Conservation (phyloP, 2,113 vertebrate species). For the Triplophysa dalaica region DNA sequence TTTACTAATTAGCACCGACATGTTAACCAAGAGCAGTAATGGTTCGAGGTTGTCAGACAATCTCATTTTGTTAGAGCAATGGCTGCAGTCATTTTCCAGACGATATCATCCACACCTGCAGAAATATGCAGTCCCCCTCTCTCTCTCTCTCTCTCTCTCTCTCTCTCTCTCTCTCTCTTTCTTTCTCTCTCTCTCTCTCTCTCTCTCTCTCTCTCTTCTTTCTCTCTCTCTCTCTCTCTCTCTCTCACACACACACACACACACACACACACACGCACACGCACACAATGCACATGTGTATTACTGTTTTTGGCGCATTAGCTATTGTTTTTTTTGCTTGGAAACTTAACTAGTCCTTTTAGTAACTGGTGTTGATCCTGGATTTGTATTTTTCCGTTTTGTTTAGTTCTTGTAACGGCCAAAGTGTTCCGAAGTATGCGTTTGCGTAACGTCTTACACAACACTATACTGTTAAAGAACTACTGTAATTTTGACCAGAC, state of each 20-base stretch:
- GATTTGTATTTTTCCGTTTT: too few relatives aligned
- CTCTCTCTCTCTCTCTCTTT: slow-evolving; percentile 13
- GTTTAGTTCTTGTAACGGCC: not conserved
- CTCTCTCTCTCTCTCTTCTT: too few relatives aligned
- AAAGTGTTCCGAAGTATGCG: not conserved
- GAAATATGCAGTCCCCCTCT: slow-evolving; percentile 15
- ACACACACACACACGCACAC: slow-evolving; percentile 20
- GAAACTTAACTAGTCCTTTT: too few relatives aligned
- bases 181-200: too few relatives aligned
- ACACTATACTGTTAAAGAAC: not conserved
- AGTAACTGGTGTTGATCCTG: too few relatives aligned
- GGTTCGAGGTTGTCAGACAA: slow-evolving; percentile 12
- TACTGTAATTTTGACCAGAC: not conserved
- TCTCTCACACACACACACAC: not conserved
- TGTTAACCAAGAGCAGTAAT: slow-evolving; percentile 26
- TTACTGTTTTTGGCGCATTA: not conserved
- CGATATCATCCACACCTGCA: slow-evolving; percentile 52
- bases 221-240: too few relatives aligned
- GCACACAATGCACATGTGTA: too few relatives aligned
- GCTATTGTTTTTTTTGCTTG: not conserved
- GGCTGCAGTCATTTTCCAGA: slow-evolving; percentile 47
- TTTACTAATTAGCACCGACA: not conserved
- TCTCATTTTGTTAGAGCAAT: slow-evolving; percentile 39
- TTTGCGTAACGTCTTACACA: not conserved
- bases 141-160: slow-evolving; percentile 12